Evolutionary conservation across 2,797 vertebrate genomes (phyloP), one percentile per base, ranked within the genome.

Genomic region (Harpagifer antarcticus): DNA sequence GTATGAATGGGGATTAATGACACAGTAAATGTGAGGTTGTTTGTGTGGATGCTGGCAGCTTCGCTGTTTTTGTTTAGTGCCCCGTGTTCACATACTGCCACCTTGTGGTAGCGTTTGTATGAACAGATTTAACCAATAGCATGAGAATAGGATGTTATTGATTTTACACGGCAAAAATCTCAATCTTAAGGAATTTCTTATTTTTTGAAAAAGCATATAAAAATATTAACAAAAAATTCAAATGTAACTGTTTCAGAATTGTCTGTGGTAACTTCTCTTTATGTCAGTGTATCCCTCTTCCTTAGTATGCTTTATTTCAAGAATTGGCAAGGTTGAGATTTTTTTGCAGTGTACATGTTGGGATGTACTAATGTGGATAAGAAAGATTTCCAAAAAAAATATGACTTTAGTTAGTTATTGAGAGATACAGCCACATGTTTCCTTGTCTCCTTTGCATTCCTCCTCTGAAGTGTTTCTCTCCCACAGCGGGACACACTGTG

Each of bases 401-500:
- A 37, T 37, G 1, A 37, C 33, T 37, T 5, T 55, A 27, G 72
- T 4, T 52, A 62, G 74, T 54, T 42, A 0, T 60, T 69, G 10
- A 66, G 60, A 72, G 43, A 65, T 84, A 60, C 60, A 80, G 62
- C 70, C 63, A 61, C 42, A 60, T 72, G 78, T 85, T 74, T 80
- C 61, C 58, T 63, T 89, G 71, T 71, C 45, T 72, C 75, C 63
- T 76, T 83, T 82, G 47, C 76, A 59, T 79, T 59, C 67, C 60
- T 64, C 63, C 68, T 89, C 88, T 94, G 83, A 92, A 91, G 86
- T 90, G 87, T 93, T 80, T 95, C 91, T 98, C 94, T 97, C 95
- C 95, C 93, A 92, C 96, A 98, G 97, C 84, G 96, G 97, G 91
- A 94, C 95, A 88, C 96, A 97, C 89, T 97, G 97, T 96, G 96